Evolutionary conservation across 2,888 invertebrate genomes (phyloP), one percentile per base, ranked within the genome.

Genomic region (Andrena praecox): DNA sequence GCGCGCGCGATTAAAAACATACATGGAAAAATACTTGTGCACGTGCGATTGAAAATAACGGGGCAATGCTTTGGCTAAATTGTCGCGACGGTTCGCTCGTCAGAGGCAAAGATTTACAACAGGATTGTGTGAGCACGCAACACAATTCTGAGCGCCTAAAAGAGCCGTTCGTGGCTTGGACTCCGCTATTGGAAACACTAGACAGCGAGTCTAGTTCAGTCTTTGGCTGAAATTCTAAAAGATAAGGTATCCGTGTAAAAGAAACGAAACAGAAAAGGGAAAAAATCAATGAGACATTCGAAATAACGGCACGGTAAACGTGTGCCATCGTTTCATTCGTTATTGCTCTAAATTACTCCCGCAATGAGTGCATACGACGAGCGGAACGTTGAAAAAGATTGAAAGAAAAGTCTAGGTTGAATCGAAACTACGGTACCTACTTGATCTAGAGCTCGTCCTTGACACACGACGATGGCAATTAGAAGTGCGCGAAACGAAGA

Each of bases 381-480:
- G 72, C 84, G 77, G 54, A 79, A 66, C 59, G 50, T 71, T 62
- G 75, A 6, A 42, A 52, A 50, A 48, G n/a, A 52, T 66, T 48
- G 27, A 56, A 77, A 24, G 24, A 20, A 63, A 63, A 33, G 62
- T 35, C 20, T 20, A 33, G 10, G 31, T 62, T 68, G 60, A 80
- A 68, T 68, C 77, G 68, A 62, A 71, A 62, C 35, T 77, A 29
- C 48, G 20, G 70, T 71, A 71, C 56, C 75, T 68, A 76, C 74
- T 77, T 77, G 74, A 77, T 75, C 84, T 83, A 77, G 67, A 42
- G 52, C 50, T 80, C 73, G 64, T 73, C 77, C 60, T 69, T 64
- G 84, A 56, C 73, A 50, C 72, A 54, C 50, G 81, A 71, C 63
- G 79, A 80, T 54, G 69, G 62, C 60, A 60, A 66, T 31, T 35